Evolutionary conservation across 2,797 vertebrate species (phyloP), one percentile per base, ranked within the genome.

Genomic region (Chiloscyllium punctatum): DNA sequence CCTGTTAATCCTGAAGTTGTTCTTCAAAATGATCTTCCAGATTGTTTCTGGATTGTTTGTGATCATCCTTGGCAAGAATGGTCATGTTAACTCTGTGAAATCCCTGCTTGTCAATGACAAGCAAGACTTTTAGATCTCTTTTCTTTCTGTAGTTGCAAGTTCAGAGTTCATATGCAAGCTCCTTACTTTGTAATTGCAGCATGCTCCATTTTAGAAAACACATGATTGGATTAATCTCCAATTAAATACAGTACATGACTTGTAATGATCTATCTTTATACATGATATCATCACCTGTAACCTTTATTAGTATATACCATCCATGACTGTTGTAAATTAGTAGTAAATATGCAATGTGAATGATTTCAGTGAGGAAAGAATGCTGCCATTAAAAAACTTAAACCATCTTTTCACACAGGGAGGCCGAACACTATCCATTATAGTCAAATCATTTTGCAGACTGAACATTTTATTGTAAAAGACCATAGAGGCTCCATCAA

Each of bases 181-280:
- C 15, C 15, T 66, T 90, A 16, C 30, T n/a, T 90, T n/a, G 53
- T 30, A 18, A 57, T n/a, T 62, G n/a, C 53, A 18, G 30, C 15
- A 62, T 90, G 53, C 18, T 90, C 62, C 53, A 90, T 90, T 90
- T 90, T 90, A 62, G 15, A 90, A 86, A 90, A 62, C 57, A 48
- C 25, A 16, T 88, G 15, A 33, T 66, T 62, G 21, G 27, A 30
- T 33, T 90, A 15, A 33, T 53, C 57, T 18, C 51, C n/a, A 6
- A 57, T 90, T 90, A n/a, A 84, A 23, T 82, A 82, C 21, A 84
- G 42, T 1, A 84, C 16, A 23, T 84, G 42, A 48, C 18, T 48
- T 23, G 79, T 84, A 42, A 84, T 84, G 37, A 23, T 84, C 79
- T 37, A 48, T 84, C 42, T 23, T 15, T 82, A n/a, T 79, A n/a